Conservation (phyloP, 2,888 invertebrate genomes). For the Itoplectis maculator region DNA sequence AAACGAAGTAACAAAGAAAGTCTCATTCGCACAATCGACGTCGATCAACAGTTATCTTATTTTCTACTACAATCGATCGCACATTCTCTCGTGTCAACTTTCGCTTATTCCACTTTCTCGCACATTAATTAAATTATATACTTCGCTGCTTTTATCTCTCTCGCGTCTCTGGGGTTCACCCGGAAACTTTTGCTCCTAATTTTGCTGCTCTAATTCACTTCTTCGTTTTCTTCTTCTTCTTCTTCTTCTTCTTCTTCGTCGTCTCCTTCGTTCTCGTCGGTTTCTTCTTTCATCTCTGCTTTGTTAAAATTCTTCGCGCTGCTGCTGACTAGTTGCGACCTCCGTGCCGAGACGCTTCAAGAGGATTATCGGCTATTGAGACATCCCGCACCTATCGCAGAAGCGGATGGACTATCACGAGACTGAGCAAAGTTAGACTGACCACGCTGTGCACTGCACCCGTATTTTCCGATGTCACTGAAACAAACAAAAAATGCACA, state of each 20-base stretch:
- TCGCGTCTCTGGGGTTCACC: conserved; percentile 17
- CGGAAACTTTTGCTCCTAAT: conserved; percentile 44
- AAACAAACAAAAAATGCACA: conserved; percentile 72
- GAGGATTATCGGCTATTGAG: conserved; percentile 36
- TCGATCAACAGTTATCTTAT: conserved; percentile 68
- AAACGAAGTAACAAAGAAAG: no score
- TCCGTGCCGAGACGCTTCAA: conserved; percentile 42
- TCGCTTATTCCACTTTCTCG: conserved; percentile 36
- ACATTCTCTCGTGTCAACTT: conserved; percentile 46
- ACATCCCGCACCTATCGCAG: conserved; percentile 77
- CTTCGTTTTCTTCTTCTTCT: conserved; percentile 44
- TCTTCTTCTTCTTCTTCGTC: conserved; percentile 42
- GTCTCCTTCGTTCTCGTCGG: conserved; percentile 24
- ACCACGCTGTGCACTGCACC: conserved; percentile 67
- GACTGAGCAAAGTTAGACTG: conserved; percentile 73
- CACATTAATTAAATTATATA: conserved; percentile 43
- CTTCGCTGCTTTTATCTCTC: conserved; percentile 36
- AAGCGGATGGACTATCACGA: conserved; percentile 75
- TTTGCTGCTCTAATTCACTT: conserved; percentile 45
- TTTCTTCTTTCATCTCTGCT: not conserved
- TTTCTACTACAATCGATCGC: conserved; percentile 40
- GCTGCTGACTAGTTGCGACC: conserved; percentile 64
- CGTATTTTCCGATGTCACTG: conserved; percentile 80
- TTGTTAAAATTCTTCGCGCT: conserved; percentile 50
- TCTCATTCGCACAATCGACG: conserved; percentile 54